These are phyloP conservation scores for Drosophila conformis DNA, from an alignment of 2,888 invertebrate genomes.

Conservation along the genomic window DNA sequence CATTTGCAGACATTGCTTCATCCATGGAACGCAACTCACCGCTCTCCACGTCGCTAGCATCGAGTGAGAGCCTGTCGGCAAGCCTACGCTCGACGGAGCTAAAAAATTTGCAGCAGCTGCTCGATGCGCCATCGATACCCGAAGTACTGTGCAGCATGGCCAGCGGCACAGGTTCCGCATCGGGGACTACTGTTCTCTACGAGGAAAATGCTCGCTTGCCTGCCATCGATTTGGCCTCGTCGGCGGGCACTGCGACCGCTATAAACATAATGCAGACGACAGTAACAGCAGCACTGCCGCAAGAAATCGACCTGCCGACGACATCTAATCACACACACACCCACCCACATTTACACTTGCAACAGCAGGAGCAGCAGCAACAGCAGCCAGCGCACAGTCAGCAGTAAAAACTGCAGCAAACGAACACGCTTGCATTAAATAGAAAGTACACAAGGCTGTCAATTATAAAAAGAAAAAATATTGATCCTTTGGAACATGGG, in stretches of 20 bases:
- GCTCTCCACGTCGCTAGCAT: constrained; percentile 88
- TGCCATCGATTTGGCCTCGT: constrained; percentile 78
- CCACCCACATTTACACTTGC: constrained; percentile 76
- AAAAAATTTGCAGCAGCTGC: constrained; percentile 87
- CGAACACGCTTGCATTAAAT: constrained; percentile 49
- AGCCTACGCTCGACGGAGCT: constrained; percentile 86
- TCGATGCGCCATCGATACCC: constrained; percentile 77
- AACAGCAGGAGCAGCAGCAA: constrained; percentile 61
- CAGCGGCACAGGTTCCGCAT: constrained; percentile 15
- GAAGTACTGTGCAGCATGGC: constrained; percentile 56
- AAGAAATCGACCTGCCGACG: constrained; percentile 62
- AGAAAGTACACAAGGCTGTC: constrained; percentile 54
- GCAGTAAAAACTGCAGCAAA: constrained; percentile 55
- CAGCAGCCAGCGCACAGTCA: constrained; percentile 61
- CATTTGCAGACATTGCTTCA: constrained; percentile 85
- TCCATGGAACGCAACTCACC: constrained; percentile 87
- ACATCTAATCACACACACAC: constrained; percentile 60
- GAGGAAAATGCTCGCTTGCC: constrained; percentile 73
- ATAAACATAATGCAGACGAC: constrained; percentile 63
- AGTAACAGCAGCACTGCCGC: constrained; percentile 40
- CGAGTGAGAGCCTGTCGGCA: constrained; percentile 85
- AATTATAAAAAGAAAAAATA: constrained; percentile 45
- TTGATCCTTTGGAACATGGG: constrained; percentile 33
- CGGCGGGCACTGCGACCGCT: constrained; percentile 77
- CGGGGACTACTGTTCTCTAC: constrained; percentile 27